Evolutionary conservation across 2,113 vertebrate genomes (phyloP), one percentile per base, ranked within the genome.

Genomic region (Synchiropus splendidus): DNA sequence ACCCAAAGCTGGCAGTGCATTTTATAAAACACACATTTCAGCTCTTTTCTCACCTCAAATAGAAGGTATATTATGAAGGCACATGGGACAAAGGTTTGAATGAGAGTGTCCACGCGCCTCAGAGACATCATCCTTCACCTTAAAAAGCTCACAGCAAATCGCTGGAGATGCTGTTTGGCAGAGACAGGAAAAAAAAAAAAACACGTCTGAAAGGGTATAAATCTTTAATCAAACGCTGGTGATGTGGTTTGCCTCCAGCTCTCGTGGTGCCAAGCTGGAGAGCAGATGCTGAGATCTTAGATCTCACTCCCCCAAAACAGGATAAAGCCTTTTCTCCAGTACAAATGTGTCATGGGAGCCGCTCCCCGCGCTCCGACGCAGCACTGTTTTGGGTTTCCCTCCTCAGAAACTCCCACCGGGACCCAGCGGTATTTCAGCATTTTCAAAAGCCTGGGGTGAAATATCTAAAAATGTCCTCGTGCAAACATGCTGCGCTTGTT

Each of bases 141-240:
- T 74, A 58, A 52, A 68, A 39, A 71, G 58, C 64, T 69, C 44
- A 37, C 41, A 58, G 63, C 57, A 67, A 70, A 72, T 65, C 10
- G 33, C 52, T 53, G 58, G 50, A 72, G 52, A 69, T 70, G 54
- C 42, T 56, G 60, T 70, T 71, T 65, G 56, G 9, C 10, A 10
- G 13, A 10, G 16, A 16, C 61, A 45, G 56, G 75, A 77, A 81
- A 72, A 67, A 67, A 70, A 72, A 68, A 64, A 73, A 74, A 75
- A 75, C 60, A 69, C 53, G 62, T 78, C 78, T 79, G 70, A 72
- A 71, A 81, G 65, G 72, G 54, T 75, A 82, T 84, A 80, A 82
- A 84, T 80, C 75, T 80, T 82, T 82, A 80, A 84, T 81, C 76
- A 81, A 75, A 78, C 53, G 51, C 36, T 36, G 56, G 58, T 75